A percentile compares a stretch with the other conserved stretches of the same genome.
phyloP scores from a whole-genome alignment of 2,888 invertebrate genomes.

The Eupeodes luniger region DNA sequence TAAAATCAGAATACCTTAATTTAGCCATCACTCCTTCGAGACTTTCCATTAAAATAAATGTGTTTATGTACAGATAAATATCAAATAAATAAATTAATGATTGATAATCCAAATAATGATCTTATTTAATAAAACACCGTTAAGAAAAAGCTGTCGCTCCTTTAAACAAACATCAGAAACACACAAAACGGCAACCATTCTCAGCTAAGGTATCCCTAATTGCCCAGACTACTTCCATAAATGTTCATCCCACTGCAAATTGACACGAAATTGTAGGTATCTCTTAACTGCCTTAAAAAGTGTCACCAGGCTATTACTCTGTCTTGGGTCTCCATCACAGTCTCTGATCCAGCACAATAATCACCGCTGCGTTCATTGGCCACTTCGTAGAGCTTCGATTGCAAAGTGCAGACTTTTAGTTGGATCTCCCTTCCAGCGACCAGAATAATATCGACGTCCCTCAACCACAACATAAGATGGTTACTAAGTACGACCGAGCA shows the following conservation, averaged over 20 bases:
- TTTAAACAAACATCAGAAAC: slow-evolving; percentile 34
- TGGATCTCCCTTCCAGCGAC: slow-evolving; percentile 8
- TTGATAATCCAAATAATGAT: slow-evolving; percentile 11
- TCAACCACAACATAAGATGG: background rate
- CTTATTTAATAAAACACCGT: slow-evolving; percentile 25
- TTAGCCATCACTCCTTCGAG: no score
- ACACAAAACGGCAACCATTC: slow-evolving; percentile 56
- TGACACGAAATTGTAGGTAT: slow-evolving; percentile 70
- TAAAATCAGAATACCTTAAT: no score
- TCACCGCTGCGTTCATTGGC: slow-evolving; percentile 37
- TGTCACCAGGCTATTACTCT: slow-evolving; percentile 69
- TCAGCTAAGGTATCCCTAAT: slow-evolving; percentile 62
- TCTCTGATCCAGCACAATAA: slow-evolving; percentile 34
- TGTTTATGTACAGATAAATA: background rate
- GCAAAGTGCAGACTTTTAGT: slow-evolving; percentile 49
- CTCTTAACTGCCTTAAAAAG: slow-evolving; percentile 68
- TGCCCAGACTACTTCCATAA: slow-evolving; percentile 71
- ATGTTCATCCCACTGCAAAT: slow-evolving; percentile 73
- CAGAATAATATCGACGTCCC: background rate
- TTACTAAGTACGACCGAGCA: slow-evolving; percentile 29
- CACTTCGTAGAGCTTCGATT: slow-evolving; percentile 45
- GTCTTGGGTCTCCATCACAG: slow-evolving; percentile 37
- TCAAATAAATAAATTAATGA: background rate
- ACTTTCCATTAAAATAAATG: background rate
- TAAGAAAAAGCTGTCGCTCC: slow-evolving; percentile 12